Percentiles rank a stretch among this genome's conserved stretches.
Evolutionary conservation across 2,797 vertebrate genomes (phyloP).

Genomic region (Melanotaenia nigrans): DNA sequence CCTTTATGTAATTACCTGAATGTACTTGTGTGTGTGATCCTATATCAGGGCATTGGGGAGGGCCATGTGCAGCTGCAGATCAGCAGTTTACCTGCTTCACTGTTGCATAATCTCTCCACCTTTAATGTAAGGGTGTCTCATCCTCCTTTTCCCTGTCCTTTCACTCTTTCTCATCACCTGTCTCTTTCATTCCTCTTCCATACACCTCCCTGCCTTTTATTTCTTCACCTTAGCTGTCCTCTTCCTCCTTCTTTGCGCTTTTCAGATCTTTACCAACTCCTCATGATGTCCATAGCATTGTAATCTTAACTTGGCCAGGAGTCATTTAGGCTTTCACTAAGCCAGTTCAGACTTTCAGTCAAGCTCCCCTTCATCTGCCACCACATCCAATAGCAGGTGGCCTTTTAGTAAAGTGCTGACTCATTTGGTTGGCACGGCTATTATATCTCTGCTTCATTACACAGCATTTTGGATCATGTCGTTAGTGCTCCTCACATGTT

Average conservation of each 20-base stretch:
- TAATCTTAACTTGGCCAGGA: conserved; percentile 24
- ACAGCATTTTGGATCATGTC: conserved; percentile 34
- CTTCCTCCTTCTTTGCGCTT: not conserved
- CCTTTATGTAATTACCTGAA: conserved; percentile 14
- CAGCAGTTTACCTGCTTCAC: conserved; percentile 54
- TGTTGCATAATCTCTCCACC: conserved; percentile 50
- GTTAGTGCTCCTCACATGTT: conserved; percentile 25
- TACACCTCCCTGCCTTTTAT: not conserved
- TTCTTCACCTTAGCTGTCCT: not conserved
- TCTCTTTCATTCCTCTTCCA: not conserved
- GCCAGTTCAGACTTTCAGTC: conserved; percentile 42
- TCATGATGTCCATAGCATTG: not conserved
- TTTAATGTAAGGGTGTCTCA: conserved; percentile 14
- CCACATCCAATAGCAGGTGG: conserved; percentile 33
- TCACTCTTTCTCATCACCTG: conserved; percentile 1
- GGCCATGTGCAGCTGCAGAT: conserved; percentile 51
- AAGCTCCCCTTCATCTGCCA: conserved; percentile 40
- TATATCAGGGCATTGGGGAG: conserved; percentile 24
- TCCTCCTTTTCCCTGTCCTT: conserved; percentile 8
- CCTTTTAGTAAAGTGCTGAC: conserved; percentile 60
- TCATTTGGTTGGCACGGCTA: conserved; percentile 35
- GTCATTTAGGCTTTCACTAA: conserved; percentile 45
- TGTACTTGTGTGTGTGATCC: conserved; percentile 14
- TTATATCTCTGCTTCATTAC: conserved; percentile 29
- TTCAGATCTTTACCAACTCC: conserved; percentile 3